phyloP scores from a whole-genome alignment of 2,888 invertebrate genomes.

The Rotaria macrura region DNA sequence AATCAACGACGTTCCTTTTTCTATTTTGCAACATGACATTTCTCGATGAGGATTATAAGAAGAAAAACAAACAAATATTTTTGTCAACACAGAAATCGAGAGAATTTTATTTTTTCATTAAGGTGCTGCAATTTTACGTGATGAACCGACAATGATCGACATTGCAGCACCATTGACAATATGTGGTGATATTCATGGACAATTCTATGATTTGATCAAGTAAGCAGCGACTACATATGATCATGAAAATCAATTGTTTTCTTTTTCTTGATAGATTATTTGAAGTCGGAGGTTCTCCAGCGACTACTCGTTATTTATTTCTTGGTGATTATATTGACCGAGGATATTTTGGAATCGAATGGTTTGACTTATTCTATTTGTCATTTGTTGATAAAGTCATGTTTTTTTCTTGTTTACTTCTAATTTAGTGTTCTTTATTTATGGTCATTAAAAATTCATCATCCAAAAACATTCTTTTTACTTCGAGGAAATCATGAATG shows the following conservation, averaged over 20 bases:
- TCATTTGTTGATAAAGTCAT: background rate
- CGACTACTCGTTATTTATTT: slow-evolving; percentile 13
- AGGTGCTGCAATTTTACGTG: slow-evolving; percentile 18
- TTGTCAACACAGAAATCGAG: background rate
- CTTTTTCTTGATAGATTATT: slow-evolving; percentile 57
- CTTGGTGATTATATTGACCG: slow-evolving; percentile 23
- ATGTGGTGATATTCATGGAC: slow-evolving; percentile 31
- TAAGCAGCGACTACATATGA: background rate
- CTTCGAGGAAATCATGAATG: slow-evolving; percentile 23
- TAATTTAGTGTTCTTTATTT: slow-evolving; percentile 1
- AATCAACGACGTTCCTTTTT: background rate
- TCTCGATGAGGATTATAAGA: background rate
- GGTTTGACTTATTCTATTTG: background rate
- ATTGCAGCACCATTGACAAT: slow-evolving; percentile 23
- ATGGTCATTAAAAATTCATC: slow-evolving; percentile 20
- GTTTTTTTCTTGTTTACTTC: background rate
- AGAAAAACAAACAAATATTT: background rate
- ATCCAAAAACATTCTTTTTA: background rate
- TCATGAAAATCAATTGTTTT: background rate
- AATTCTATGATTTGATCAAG: slow-evolving; percentile 21
- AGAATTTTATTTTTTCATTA: background rate
- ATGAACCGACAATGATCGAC: slow-evolving; percentile 14
- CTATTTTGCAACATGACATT: background rate
- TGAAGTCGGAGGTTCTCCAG: slow-evolving; percentile 21
- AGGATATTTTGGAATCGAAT: slow-evolving; percentile 22